Conservation (phyloP, 2,113 vertebrate species). For the Scomber scombrus region DNA sequence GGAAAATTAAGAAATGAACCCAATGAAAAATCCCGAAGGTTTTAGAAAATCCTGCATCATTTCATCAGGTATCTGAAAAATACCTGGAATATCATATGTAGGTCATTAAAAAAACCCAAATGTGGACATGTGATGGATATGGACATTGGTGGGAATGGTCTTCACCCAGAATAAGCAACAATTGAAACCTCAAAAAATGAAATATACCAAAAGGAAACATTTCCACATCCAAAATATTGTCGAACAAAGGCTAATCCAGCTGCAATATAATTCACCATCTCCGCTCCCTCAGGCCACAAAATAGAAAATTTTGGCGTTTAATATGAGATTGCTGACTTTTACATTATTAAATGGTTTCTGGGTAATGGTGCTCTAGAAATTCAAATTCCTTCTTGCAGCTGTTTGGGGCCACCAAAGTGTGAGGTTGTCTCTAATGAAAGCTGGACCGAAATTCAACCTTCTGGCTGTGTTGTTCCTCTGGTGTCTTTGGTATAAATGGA, state of each 20-base stretch:
- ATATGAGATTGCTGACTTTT: conserved; percentile 17
- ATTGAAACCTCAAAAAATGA: conserved; percentile 5
- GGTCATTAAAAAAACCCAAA: not conserved
- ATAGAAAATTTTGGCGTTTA: conserved; percentile 23
- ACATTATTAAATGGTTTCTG: conserved; percentile 22
- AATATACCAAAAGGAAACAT: not conserved
- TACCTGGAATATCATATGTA: conserved; percentile 19
- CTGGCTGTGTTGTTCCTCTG: not conserved
- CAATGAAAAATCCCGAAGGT: conserved; percentile 1
- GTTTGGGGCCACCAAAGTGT: not conserved
- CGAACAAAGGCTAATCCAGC: not conserved
- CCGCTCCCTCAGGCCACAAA: not conserved
- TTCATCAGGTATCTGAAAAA: conserved; percentile 43
- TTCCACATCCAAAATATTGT: not conserved
- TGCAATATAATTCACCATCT: conserved; percentile 18
- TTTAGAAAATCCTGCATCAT: conserved; percentile 21
- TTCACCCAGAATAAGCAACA: not conserved
- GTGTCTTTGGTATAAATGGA: not conserved
- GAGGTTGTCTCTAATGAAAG: not conserved
- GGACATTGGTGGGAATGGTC: not conserved
- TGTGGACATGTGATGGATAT: not conserved
- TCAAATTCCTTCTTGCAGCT: not conserved
- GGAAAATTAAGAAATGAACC: conserved; percentile 59
- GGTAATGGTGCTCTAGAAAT: conserved; percentile 16
- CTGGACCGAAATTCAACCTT: not conserved